Conservation (phyloP, 2,888 invertebrate species). For the Synanthedon myopaeformis region DNA sequence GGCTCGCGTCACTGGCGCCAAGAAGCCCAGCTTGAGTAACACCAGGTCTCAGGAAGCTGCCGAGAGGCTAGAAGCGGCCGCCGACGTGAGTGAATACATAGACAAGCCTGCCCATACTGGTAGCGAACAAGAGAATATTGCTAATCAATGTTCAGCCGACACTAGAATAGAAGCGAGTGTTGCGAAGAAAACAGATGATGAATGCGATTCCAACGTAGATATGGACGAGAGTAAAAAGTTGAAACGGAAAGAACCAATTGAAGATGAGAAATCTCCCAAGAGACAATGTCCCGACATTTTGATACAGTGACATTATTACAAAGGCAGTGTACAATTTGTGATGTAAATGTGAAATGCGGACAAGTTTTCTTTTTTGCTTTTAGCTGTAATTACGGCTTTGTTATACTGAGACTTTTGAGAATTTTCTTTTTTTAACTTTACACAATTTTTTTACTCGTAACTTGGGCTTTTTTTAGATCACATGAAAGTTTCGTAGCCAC, state of each 20-base stretch:
- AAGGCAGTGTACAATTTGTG: background rate
- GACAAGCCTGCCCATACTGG: conserved; percentile 17
- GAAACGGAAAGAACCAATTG: conserved; percentile 48
- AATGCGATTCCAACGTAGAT: conserved; percentile 24
- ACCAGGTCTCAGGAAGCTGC: conserved; percentile 40
- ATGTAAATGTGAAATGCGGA: background rate
- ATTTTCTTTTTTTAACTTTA: too few relatives aligned
- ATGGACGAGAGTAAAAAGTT: conserved; percentile 29
- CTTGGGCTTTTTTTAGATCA: too few relatives aligned
- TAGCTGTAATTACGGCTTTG: background rate
- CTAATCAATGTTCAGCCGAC: background rate
- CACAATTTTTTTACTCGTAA: too few relatives aligned
- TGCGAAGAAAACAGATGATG: conserved; percentile 33
- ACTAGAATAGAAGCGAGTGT: conserved; percentile 4
- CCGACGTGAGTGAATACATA: conserved; percentile 31
- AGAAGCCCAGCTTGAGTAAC: conserved; percentile 19
- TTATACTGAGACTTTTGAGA: too few relatives aligned
- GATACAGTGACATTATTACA: conserved; percentile 38
- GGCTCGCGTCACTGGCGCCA: conserved; percentile 39
- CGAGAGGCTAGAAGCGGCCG: conserved; percentile 41
- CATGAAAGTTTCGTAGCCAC: too few relatives aligned
- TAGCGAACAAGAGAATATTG: background rate
- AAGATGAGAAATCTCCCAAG: conserved; percentile 48
- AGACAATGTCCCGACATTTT: conserved; percentile 53
- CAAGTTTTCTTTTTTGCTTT: background rate